phyloP scores from a whole-genome alignment of 2,888 invertebrate species.

The Nowickia ferox region DNA sequence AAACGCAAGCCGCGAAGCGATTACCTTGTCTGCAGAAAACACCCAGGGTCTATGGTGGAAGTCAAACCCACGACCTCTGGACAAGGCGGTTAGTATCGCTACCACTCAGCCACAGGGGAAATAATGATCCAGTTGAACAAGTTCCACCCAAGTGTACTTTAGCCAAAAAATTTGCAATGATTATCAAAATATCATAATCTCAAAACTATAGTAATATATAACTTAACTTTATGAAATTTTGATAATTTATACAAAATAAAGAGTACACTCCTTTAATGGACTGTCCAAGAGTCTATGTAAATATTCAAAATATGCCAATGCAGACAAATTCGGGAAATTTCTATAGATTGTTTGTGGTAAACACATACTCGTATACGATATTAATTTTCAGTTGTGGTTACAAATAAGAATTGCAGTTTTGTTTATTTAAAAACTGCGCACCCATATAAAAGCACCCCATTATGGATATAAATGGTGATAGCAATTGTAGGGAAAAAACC shows the following conservation, averaged over 20 bases:
- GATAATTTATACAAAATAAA: background rate
- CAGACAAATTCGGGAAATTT: conserved; percentile 61
- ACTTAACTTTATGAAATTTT: too few species aligned
- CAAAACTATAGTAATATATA: too few species aligned
- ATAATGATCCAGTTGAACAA: too few species aligned
- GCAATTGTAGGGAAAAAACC: conserved; percentile 19
- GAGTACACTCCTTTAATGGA: background rate
- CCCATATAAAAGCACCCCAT: conserved; percentile 30
- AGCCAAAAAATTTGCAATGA: too few species aligned
- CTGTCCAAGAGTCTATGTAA: background rate
- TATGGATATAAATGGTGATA: conserved; percentile 1
- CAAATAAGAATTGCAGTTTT: conserved; percentile 45
- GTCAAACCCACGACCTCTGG: too few species aligned
- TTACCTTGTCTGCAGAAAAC: too few species aligned
- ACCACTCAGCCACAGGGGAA: too few species aligned
- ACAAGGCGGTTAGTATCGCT: too few species aligned
- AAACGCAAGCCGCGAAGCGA: too few species aligned
- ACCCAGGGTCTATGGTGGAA: too few species aligned
- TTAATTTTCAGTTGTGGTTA: conserved; percentile 5
- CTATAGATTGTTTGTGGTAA: conserved; percentile 39
- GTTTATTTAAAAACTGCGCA: conserved; percentile 41
- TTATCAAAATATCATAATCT: too few species aligned
- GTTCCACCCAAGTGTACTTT: too few species aligned
- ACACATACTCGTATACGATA: conserved; percentile 51
- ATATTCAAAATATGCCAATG: conserved; percentile 62